phyloP scores from a whole-genome alignment of 1,140 invertebrate species.

The Lordiphosa clarofinis region DNA sequence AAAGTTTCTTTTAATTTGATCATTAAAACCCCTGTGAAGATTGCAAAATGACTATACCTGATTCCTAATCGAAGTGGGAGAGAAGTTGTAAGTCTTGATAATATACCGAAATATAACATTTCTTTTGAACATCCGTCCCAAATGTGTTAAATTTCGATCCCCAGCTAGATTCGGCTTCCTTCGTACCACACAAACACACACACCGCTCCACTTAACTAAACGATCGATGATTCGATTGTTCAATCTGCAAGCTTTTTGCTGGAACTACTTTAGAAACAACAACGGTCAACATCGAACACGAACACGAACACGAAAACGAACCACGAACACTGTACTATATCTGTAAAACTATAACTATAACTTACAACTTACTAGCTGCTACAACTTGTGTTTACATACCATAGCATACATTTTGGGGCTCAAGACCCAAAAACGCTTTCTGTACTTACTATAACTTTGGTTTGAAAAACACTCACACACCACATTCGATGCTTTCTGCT shows the following conservation, averaged over 20 bases:
- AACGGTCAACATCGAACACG: constrained; percentile 47
- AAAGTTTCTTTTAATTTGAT: too few species aligned
- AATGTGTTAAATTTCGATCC: too few species aligned
- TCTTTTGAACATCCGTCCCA: too few species aligned
- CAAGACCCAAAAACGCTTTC: constrained; percentile 30
- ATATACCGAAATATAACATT: too few species aligned
- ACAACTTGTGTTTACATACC: constrained; percentile 35
- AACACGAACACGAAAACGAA: constrained; percentile 62
- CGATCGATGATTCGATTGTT: neutral
- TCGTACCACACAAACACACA: too few species aligned
- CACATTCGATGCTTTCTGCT: constrained; percentile 66
- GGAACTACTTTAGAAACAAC: constrained; percentile 29
- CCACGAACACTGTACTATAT: constrained; percentile 63
- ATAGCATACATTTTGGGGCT: constrained; percentile 72
- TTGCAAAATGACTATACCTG: too few species aligned
- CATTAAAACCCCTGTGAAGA: too few species aligned
- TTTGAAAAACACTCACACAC: constrained; percentile 31
- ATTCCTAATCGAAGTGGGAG: too few species aligned
- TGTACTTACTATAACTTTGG: constrained; percentile 36
- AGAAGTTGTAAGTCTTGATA: too few species aligned
- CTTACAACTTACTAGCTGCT: constrained; percentile 7
- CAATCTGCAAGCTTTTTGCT: constrained; percentile 13
- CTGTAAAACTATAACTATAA: constrained; percentile 27
- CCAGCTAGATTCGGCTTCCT: too few species aligned
- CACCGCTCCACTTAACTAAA: too few species aligned